Evolutionary conservation across 1,140 invertebrate species (phyloP).

Genomic region (Oscheius sp.): DNA sequence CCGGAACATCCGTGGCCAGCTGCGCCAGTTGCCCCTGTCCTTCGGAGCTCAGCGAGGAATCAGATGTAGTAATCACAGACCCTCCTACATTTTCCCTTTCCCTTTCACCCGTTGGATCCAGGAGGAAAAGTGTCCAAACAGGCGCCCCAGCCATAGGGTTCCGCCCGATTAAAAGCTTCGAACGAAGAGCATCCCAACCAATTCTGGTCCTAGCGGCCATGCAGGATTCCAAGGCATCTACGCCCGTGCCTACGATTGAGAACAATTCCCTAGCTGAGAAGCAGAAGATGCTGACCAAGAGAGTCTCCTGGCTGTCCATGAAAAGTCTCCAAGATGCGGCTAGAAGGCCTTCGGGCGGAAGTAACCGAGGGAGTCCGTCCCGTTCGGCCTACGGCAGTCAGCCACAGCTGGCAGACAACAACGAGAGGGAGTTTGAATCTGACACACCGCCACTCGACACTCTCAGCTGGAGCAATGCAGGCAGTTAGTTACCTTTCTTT

Average conservation of each 20-base stretch:
- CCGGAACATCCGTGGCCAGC: slow-evolving; percentile 47
- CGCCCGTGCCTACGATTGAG: not conserved
- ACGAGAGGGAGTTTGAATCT: slow-evolving; percentile 49
- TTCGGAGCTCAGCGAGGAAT: slow-evolving; percentile 46
- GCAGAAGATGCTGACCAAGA: slow-evolving; percentile 46
- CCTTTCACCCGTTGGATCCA: slow-evolving; percentile 20
- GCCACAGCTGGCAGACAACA: slow-evolving; percentile 44
- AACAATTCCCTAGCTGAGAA: slow-evolving; percentile 7
- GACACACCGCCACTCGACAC: slow-evolving; percentile 60
- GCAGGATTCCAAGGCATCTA: not conserved
- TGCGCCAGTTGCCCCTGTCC: slow-evolving; percentile 44
- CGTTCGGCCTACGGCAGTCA: slow-evolving; percentile 41
- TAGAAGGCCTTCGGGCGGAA: slow-evolving; percentile 27
- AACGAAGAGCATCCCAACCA: slow-evolving; percentile 41
- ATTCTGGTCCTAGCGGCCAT: slow-evolving; percentile 27
- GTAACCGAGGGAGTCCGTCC: slow-evolving; percentile 14
- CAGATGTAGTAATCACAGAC: slow-evolving; percentile 16
- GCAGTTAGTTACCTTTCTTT: slow-evolving; percentile 27
- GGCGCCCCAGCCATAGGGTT: slow-evolving; percentile 56
- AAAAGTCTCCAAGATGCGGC: slow-evolving; percentile 53
- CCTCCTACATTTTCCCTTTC: slow-evolving; percentile 17
- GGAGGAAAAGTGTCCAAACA: slow-evolving; percentile 54
- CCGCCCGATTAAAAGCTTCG: slow-evolving; percentile 42
- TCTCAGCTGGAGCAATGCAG: slow-evolving; percentile 54
- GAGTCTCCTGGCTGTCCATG: slow-evolving; percentile 59